Evolutionary conservation across 2,888 invertebrate genomes (phyloP).

Genomic region (Spicauda simplicius): DNA sequence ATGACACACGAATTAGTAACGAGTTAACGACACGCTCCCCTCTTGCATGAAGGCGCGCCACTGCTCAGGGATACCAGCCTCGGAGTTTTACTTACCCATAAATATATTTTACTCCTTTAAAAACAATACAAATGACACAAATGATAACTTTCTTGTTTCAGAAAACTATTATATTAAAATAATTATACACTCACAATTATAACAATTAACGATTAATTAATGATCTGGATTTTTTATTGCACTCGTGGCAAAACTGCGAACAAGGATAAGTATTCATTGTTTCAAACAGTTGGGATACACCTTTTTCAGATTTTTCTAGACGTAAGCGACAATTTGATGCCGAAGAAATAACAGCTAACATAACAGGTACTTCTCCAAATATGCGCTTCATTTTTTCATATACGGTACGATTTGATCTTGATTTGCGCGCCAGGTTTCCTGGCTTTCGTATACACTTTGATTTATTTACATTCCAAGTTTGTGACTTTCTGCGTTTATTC

Average conservation of each 20-base stretch:
- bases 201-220: background rate
- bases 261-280: constrained; percentile 50
- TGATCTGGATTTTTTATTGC: constrained; percentile 41
- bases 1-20: constrained; percentile 54
- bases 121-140: too few species aligned
- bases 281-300: constrained; percentile 33
- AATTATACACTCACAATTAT: background rate
- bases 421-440: constrained; percentile 43
- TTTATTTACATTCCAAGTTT: constrained; percentile 4
- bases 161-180: background rate
- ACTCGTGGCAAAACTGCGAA: constrained; percentile 51
- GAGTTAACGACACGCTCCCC: constrained; percentile 46
- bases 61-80: constrained; percentile 65
- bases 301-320: constrained; percentile 30
- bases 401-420: constrained; percentile 40
- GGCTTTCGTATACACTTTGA: constrained; percentile 15
- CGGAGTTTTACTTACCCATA: constrained; percentile 41
- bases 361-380: constrained; percentile 46
- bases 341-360: constrained; percentile 49
- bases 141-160: too few species aligned
- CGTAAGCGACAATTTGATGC: constrained; percentile 41
- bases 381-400: constrained; percentile 42
- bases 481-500: background rate
- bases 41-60: constrained; percentile 66
- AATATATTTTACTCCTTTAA: background rate